Base-by-base conservation (phyloP, 1,140 invertebrate genomes). In the Hylaeus anthracinus region DNA sequence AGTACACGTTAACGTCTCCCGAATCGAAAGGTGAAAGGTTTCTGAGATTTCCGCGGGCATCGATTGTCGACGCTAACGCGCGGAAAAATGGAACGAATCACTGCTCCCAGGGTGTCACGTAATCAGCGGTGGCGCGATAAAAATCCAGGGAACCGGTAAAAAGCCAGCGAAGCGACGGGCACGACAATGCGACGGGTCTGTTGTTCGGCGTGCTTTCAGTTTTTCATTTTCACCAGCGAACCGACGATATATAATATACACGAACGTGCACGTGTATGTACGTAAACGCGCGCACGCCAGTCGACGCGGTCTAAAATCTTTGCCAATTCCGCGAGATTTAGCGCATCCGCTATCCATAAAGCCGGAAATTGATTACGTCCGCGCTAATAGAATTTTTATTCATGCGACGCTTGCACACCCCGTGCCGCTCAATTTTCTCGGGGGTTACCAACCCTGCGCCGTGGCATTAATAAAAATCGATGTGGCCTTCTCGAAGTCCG, bases 311-410 rank as follows among this genome's bases (percentile, higher is more conserved):
- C 58, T 56, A 58, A 79, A 73, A 79, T 79, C 70, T 79, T 79
- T 73, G 77, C 77, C 77, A 66, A 79, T 73, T 79, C 41, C 15
- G 51, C 61, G 61, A 72, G 61, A 79, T 79, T 79, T 79, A 79
- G 51, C 70, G 77, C 41, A 4, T 37, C 37, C 70, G 70, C 26
- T 56, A 41, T 65, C 70, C 70, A 48, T 79, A 79, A 71, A 73
- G 69, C 77, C 60, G 60, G 43, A 65, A 73, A 79, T 79, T 79
- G 77, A 79, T 79, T 39, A 65, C 77, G 60, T 64, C 45, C 60
- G 37, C 26, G 77, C 77, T 79, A 79, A 72, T 79, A 79, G 77
- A 73, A 79, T 79, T 79, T 79, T 79, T 79, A 79, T 72, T 79
- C 75, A n/a, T 14, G 37, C 43, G 65, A 70, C 55, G 64, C 64